phyloP scores from a whole-genome alignment of 2,888 invertebrate genomes.

The Cantharis rustica region DNA sequence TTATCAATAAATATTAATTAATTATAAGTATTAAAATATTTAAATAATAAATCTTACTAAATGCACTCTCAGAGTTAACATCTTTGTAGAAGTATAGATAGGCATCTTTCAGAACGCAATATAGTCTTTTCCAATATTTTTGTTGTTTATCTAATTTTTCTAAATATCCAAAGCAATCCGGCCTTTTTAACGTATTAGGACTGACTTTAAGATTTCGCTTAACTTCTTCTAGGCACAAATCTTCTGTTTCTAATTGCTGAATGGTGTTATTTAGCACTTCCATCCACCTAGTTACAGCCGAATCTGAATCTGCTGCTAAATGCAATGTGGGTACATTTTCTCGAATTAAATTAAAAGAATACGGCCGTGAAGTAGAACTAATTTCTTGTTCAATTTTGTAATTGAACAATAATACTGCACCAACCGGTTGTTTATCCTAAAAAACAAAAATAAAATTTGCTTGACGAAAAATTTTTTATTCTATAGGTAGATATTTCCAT shows the following conservation, averaged over 20 bases:
- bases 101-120: slow-evolving; percentile 94
- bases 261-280: slow-evolving; percentile 79
- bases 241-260: slow-evolving; percentile 58
- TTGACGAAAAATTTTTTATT: neutral
- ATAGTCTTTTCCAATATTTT: slow-evolving; percentile 89
- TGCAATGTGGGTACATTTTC: slow-evolving; percentile 74
- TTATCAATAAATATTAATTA: too few relatives aligned
- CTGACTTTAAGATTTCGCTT: slow-evolving; percentile 80
- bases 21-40: too few relatives aligned
- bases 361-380: slow-evolving; percentile 66
- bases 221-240: slow-evolving; percentile 76
- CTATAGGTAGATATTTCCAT: neutral
- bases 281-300: slow-evolving; percentile 75
- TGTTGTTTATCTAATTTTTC: slow-evolving; percentile 84
- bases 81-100: slow-evolving; percentile 93
- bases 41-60: slow-evolving; percentile 65
- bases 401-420: slow-evolving; percentile 85
- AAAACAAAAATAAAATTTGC: slow-evolving; percentile 26
- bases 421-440: slow-evolving; percentile 86
- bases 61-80: slow-evolving; percentile 82
- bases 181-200: slow-evolving; percentile 77
- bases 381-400: slow-evolving; percentile 74
- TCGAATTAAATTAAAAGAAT: slow-evolving; percentile 68
- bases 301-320: slow-evolving; percentile 79
- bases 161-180: slow-evolving; percentile 93